These are phyloP conservation scores for Chlorodrepanis virens DNA, from an alignment of 2,113 vertebrate species.

Conservation along the genomic window DNA sequence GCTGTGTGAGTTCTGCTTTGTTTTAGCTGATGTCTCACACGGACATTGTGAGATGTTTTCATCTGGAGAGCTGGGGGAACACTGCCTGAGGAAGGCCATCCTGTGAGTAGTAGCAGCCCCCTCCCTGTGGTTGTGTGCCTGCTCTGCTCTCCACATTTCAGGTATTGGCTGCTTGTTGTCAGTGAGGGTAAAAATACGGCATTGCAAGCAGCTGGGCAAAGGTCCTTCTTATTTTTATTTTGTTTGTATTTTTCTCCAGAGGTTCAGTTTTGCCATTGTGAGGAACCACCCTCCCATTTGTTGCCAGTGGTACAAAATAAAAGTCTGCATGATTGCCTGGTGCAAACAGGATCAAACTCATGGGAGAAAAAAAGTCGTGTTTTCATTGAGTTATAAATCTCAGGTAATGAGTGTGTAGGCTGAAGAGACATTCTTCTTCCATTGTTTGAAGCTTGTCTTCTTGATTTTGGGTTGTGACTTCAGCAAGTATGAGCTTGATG, in stretches of 20 bases:
- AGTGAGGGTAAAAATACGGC: background rate
- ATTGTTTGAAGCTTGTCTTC: conserved; percentile 55
- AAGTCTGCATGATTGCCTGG: background rate
- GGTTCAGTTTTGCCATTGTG: background rate
- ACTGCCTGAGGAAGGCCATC: background rate
- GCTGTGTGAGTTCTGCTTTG: background rate
- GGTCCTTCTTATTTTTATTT: background rate
- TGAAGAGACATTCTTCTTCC: conserved; percentile 39
- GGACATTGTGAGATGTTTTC: background rate
- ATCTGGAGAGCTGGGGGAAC: background rate
- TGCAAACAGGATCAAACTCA: background rate
- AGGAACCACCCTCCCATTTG: background rate
- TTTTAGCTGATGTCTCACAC: background rate
- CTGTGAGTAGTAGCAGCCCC: background rate
- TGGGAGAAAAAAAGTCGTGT: background rate
- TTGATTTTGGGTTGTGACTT: conserved; percentile 37
- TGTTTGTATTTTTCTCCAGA: background rate
- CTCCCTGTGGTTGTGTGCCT: background rate
- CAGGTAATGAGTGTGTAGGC: conserved; percentile 55
- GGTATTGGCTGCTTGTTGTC: background rate
- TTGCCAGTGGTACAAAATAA: background rate
- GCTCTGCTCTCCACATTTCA: background rate
- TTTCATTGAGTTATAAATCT: conserved; percentile 41
- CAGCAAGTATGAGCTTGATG: conserved; percentile 60
- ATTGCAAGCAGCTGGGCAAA: background rate